phyloP scores from a whole-genome alignment of 2,888 invertebrate genomes.

The Erannis defoliaria region DNA sequence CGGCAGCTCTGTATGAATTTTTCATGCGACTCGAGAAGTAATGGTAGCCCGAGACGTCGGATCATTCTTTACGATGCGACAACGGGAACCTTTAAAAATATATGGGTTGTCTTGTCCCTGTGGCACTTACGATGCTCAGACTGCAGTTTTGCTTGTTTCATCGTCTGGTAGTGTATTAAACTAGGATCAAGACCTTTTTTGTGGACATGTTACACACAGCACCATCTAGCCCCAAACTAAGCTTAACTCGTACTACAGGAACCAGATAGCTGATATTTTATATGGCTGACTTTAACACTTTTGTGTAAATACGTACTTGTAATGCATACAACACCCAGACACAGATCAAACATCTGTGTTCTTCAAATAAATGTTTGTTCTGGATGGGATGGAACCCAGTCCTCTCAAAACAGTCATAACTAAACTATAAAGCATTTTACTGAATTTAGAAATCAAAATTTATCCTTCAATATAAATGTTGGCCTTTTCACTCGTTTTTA shows the following conservation, averaged over 20 bases:
- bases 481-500: neutral
- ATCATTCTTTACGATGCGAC: slow-evolving; percentile 85
- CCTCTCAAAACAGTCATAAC: too few species aligned
- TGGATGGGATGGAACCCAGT: too few species aligned
- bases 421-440: too few species aligned
- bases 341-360: too few species aligned
- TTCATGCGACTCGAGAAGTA: slow-evolving; percentile 81
- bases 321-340: too few species aligned
- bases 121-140: slow-evolving; percentile 28
- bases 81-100: slow-evolving; percentile 77
- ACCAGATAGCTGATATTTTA: too few species aligned
- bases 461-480: neutral
- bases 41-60: slow-evolving; percentile 78
- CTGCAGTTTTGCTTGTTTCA: slow-evolving; percentile 35
- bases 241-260: too few species aligned
- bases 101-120: slow-evolving; percentile 62
- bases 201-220: neutral
- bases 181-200: neutral
- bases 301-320: too few species aligned
- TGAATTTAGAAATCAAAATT: neutral
- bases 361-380: too few species aligned
- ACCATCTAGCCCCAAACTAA: too few species aligned
- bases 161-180: slow-evolving; percentile 14
- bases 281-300: too few species aligned
- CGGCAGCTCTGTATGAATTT: slow-evolving; percentile 80